Evolutionary conservation across 2,888 invertebrate species (phyloP).

Genomic region (Dasypolia templi): DNA sequence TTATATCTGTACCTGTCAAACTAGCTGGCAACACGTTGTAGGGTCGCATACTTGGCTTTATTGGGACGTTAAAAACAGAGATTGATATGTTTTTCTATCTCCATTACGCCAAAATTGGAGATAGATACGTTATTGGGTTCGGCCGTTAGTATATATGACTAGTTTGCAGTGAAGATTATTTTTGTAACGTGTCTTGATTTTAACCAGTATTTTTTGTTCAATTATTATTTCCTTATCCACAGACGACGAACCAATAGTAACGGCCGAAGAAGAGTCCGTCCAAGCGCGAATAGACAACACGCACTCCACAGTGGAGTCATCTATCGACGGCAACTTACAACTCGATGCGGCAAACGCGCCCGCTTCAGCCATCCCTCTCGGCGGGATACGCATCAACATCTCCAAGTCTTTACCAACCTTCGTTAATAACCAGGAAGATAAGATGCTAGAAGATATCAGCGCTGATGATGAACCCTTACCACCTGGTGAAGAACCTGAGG

Average conservation of each 20-base stretch:
- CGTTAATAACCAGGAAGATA: slow-evolving; percentile 69
- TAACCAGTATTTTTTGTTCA: background rate
- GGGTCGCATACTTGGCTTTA: too few species aligned
- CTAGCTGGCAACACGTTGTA: too few species aligned
- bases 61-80: too few species aligned
- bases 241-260: slow-evolving; percentile 90
- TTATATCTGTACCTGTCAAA: too few species aligned
- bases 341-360: slow-evolving; percentile 87
- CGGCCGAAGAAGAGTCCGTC: slow-evolving; percentile 83
- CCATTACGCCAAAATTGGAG: too few species aligned
- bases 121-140: too few species aligned
- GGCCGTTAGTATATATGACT: too few species aligned
- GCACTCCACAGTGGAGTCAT: slow-evolving; percentile 90
- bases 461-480: slow-evolving; percentile 90
- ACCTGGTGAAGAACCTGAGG: slow-evolving; percentile 89
- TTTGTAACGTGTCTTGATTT: background rate
- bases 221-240: slow-evolving; percentile 22
- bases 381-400: slow-evolving; percentile 95
- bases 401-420: slow-evolving; percentile 91
- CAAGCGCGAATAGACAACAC: slow-evolving; percentile 86
- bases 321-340: slow-evolving; percentile 95
- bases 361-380: slow-evolving; percentile 81
- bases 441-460: slow-evolving; percentile 78
- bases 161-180: background rate
- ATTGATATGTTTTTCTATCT: too few species aligned